Evolutionary conservation across 1,140 invertebrate genomes (phyloP).

Genomic region (Globodera rostochiensis): DNA sequence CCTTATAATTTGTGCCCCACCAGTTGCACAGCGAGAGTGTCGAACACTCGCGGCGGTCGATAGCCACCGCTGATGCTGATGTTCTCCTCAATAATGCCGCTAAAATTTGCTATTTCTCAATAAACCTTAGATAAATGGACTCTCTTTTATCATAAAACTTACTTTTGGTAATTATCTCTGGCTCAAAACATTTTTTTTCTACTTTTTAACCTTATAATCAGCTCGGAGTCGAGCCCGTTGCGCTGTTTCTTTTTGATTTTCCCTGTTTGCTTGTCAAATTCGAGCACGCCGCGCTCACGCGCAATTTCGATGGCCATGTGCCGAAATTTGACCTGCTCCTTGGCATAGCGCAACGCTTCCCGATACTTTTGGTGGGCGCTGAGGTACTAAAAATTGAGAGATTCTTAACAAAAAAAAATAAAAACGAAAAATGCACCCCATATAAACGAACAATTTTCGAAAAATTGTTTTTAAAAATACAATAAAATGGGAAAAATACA

Average conservation of each 20-base stretch:
- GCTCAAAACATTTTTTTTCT: no score
- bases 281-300: constrained; percentile 74
- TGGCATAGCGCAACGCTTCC: constrained; percentile 82
- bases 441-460: no score
- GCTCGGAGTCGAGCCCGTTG: constrained; percentile 78
- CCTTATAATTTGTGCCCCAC: neutral
- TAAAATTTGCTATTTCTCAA: constrained; percentile 36
- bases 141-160: no score
- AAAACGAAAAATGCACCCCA: no score
- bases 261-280: constrained; percentile 68
- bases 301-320: constrained; percentile 78
- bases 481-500: no score
- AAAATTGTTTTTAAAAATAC: no score
- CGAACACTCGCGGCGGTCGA: constrained; percentile 74
- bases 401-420: no score
- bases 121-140: no score
- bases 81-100: constrained; percentile 81
- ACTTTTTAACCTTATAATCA: constrained; percentile 70
- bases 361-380: constrained; percentile 73
- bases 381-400: constrained; percentile 69
- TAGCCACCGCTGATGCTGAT: constrained; percentile 80
- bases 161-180: no score
- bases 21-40: constrained; percentile 82
- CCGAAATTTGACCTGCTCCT: constrained; percentile 83
- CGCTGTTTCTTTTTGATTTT: constrained; percentile 72